Base-by-base conservation (phyloP, 2,113 vertebrate genomes). In the Pygoscelis antarcticus region DNA sequence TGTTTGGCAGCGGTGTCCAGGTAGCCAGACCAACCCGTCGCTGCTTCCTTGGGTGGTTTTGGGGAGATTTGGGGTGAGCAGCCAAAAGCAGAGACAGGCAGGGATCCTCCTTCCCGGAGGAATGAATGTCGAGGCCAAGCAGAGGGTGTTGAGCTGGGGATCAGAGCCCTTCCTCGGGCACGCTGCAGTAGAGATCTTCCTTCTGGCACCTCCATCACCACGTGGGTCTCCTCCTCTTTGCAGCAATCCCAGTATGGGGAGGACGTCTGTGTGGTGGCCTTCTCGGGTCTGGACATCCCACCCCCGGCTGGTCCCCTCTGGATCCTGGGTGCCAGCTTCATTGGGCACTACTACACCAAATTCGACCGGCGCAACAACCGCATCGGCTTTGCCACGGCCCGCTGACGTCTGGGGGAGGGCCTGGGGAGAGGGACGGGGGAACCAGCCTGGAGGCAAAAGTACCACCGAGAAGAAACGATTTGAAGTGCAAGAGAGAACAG, bases 311-410 rank as follows among this genome's bases (percentile, higher is more conserved):
- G 99, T 10, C 99, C 99, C 25, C 77, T 99, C 82, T 99, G 99
- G 99, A 98, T 99, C 92, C 97, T 99, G 91, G 99, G 99, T 1
- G 99, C 99, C 96, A 99, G 98, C 93, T 99, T 99, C 97, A 99
- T 99, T 30, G 98, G 99, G 14, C 98, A 99, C 89, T 99, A 99
- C 98, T 99, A 99, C 97, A 99, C 99, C 9, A 98, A 99, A 93
- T 99, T 99, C 44, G 99, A 99, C 94, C 99, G 99, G 11, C 98
- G 84, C 57, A 99, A 99, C 97, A 99, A 99, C 90, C 98, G 99
- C 58, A 99, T 99, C 54, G 99, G 99, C 62, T 99, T 99, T 61
- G 99, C 99, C 80, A 95, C 97, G 2, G 99, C 99, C 38, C 98
- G 99, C 92, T 99, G 98, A 99, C 0, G 3, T 32, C n/a, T 1